Conservation (phyloP, 2,888 invertebrate genomes). For the Noctuana brunneofusca region DNA sequence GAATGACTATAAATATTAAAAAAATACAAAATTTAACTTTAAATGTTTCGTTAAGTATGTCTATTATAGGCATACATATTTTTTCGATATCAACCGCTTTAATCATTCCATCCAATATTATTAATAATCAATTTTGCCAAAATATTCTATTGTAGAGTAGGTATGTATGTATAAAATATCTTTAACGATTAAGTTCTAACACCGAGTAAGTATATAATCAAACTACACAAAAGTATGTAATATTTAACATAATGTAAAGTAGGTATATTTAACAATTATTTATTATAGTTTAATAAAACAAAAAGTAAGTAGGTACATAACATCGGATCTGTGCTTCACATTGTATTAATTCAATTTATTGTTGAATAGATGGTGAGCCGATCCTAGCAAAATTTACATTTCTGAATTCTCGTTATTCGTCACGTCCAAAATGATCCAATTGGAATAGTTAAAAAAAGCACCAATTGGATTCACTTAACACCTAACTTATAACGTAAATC, state of each 20-base stretch:
- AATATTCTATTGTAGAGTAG: slow-evolving; percentile 35
- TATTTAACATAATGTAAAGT: slow-evolving; percentile 29
- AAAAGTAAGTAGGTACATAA: slow-evolving; percentile 43
- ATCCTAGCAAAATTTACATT: slow-evolving; percentile 54
- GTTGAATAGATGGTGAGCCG: slow-evolving; percentile 67
- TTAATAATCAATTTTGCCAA: slow-evolving; percentile 5
- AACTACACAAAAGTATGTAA: slow-evolving; percentile 6
- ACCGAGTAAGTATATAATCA: slow-evolving; percentile 31
- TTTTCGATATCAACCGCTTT: slow-evolving; percentile 6
- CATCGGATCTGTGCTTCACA: slow-evolving; percentile 49
- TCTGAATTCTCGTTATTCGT: slow-evolving; percentile 59
- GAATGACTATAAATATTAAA: too few relatives aligned
- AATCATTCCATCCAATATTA: slow-evolving; percentile 5
- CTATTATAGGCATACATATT: slow-evolving; percentile 26
- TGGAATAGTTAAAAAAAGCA: slow-evolving; percentile 31
- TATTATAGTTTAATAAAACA: slow-evolving; percentile 29
- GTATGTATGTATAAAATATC: too few relatives aligned
- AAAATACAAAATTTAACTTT: slow-evolving; percentile 21
- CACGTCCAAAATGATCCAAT: slow-evolving; percentile 47
- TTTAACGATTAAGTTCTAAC: slow-evolving; percentile 26
- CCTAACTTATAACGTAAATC: slow-evolving; percentile 56
- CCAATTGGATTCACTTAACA: slow-evolving; percentile 45
- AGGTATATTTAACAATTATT: slow-evolving; percentile 20
- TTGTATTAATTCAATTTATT: slow-evolving; percentile 61
- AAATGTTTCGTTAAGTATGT: slow-evolving; percentile 23